Evolutionary conservation across 1,140 invertebrate genomes (phyloP).

Genomic region (Colletes latitarsis): DNA sequence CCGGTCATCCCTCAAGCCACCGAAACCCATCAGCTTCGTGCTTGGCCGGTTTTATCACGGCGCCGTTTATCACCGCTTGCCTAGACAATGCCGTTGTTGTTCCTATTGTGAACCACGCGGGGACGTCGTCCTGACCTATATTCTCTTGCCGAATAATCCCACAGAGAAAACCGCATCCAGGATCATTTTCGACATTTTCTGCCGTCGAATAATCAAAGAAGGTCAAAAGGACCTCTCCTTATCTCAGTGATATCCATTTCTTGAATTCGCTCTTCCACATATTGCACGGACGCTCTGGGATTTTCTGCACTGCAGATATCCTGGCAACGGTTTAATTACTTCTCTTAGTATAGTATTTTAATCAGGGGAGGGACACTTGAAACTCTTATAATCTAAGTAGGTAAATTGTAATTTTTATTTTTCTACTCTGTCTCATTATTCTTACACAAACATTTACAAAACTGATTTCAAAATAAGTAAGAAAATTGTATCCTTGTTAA

Average conservation of each 20-base stretch:
- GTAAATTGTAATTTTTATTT: too few relatives aligned
- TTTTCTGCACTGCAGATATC: too few relatives aligned
- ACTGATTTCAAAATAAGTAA: too few relatives aligned
- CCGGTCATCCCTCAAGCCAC: constrained; percentile 68
- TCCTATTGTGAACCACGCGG: constrained; percentile 58
- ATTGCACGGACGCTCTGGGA: not conserved
- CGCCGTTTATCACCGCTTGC: constrained; percentile 73
- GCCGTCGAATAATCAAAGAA: constrained; percentile 10
- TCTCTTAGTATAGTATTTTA: not conserved
- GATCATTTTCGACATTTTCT: constrained; percentile 36
- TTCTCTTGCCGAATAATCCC: constrained; percentile 38
- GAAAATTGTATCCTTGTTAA: too few relatives aligned
- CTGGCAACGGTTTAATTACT: not conserved
- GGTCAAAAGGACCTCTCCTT: constrained; percentile 23
- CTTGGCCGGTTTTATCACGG: constrained; percentile 72
- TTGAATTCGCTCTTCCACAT: not conserved
- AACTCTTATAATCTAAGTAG: too few relatives aligned
- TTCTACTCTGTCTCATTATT: too few relatives aligned
- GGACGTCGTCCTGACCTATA: constrained; percentile 62
- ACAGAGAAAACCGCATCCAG: constrained; percentile 37
- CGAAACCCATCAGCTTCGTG: constrained; percentile 64
- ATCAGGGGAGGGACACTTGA: too few relatives aligned
- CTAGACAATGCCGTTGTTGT: constrained; percentile 69
- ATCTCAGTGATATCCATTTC: not conserved
- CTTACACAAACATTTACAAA: too few relatives aligned